Base-by-base conservation (phyloP, 1,140 invertebrate species). In the Plutomurus gul region DNA sequence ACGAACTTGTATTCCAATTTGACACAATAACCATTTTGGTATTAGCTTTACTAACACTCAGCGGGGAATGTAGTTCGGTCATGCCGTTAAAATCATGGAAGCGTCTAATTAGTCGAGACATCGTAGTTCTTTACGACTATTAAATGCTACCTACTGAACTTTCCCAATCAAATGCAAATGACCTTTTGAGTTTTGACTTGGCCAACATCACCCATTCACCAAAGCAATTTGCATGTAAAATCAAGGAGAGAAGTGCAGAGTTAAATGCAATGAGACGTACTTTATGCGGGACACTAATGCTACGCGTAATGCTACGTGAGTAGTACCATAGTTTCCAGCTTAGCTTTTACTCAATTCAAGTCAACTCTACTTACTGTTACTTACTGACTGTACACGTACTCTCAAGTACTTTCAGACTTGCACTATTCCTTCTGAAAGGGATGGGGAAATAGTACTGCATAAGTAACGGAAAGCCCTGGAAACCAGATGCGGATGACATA, bases 401-500 rank as follows among this genome's bases (percentile, higher is more conserved):
- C 11, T 5, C 4, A 22, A n/a, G n/a, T n/a, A n/a, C n/a, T n/a
- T n/a, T n/a, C n/a, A n/a, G n/a, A n/a, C n/a, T n/a, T n/a, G n/a
- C n/a, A n/a, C n/a, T n/a, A n/a, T n/a, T n/a, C n/a, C n/a, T n/a
- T n/a, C n/a, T n/a, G n/a, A n/a, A n/a, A n/a, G n/a, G n/a, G n/a
- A n/a, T n/a, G n/a, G n/a, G n/a, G n/a, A n/a, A n/a, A n/a, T n/a
- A 27, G 56, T 65, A 33, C 56, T 65, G 56, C 56, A 65, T 65
- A 65, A 65, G 51, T 60, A 56, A 76, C 27, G 46, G n/a, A 51
- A 75, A 75, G 74, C 74, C 20, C 25, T 47, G 11, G 46, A 51
- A 77, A 70, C 76, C 76, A 77, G 76, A 77, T 77, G 76, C 30
- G 49, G 36, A 77, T 37, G 76, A 77, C 56, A 70, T 70, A 77